phyloP scores from a whole-genome alignment of 2,113 vertebrate species.

The Archocentrus centrarchus region DNA sequence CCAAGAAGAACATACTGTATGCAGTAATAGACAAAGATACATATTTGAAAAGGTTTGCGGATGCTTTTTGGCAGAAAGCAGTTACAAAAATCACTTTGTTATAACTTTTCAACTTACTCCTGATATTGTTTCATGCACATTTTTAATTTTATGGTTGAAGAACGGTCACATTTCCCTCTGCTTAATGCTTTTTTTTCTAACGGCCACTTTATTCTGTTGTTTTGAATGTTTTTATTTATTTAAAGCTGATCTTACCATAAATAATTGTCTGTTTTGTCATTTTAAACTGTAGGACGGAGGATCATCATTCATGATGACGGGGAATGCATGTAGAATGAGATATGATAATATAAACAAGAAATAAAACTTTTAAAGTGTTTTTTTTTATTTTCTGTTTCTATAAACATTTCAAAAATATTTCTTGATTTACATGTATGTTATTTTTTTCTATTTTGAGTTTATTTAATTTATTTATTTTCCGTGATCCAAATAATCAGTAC shows the following conservation, averaged over 20 bases:
- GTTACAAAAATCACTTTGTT: background rate
- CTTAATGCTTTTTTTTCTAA: background rate
- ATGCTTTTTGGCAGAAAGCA: background rate
- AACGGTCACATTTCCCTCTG: background rate
- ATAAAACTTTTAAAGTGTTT: accelerated
- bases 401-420: background rate
- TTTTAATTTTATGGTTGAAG: no score
- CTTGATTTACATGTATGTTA: background rate
- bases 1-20: no score
- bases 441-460: background rate
- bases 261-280: background rate
- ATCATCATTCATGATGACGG: background rate
- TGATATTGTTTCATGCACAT: background rate
- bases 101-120: background rate
- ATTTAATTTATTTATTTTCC: no score
- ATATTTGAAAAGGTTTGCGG: background rate
- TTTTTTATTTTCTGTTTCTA: background rate
- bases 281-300: background rate
- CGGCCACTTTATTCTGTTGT: background rate
- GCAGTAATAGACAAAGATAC: background rate
- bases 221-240: background rate
- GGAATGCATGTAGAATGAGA: background rate
- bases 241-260: background rate
- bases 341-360: background rate
- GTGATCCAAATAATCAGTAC: background rate